These are phyloP conservation scores for Venturia canescens DNA, from an alignment of 1,140 invertebrate genomes.

Conservation along the genomic window DNA sequence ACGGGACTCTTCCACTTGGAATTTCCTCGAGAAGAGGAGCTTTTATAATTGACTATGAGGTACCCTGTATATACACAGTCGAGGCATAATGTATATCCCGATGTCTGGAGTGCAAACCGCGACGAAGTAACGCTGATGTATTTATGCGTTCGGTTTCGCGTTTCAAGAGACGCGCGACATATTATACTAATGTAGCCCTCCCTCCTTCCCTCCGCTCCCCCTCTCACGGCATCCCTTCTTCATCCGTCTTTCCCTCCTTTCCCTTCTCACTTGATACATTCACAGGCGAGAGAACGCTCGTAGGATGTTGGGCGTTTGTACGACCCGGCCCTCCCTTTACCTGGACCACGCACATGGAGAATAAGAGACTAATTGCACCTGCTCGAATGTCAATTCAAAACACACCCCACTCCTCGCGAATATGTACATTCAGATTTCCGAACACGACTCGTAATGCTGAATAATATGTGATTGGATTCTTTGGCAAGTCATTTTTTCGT, in stretches of 20 bases:
- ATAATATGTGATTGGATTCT: background rate
- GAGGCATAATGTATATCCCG: constrained; percentile 16
- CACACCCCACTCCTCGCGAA: background rate
- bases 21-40: too few species aligned
- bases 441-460: background rate
- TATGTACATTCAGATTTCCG: background rate
- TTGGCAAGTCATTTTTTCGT: too few species aligned
- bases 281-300: constrained; percentile 21
- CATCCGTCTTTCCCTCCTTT: background rate
- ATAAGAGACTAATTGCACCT: constrained; percentile 48
- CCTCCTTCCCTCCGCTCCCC: background rate
- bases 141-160: constrained; percentile 46
- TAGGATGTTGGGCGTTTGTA: constrained; percentile 38
- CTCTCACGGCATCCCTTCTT: background rate
- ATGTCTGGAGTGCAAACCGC: constrained; percentile 38
- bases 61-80: background rate
- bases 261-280: too few species aligned
- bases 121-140: constrained; percentile 44
- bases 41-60: too few species aligned
- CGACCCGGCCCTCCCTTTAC: background rate
- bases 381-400: constrained; percentile 24
- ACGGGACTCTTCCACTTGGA: too few species aligned
- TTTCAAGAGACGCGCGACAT: constrained; percentile 41
- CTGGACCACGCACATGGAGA: constrained; percentile 22
- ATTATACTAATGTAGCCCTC: constrained; percentile 41